A percentile compares a stretch with the other conserved stretches of the same genome.
Evolutionary conservation across 2,888 invertebrate species (phyloP).

Genomic region (Carterocephalus palaemon): DNA sequence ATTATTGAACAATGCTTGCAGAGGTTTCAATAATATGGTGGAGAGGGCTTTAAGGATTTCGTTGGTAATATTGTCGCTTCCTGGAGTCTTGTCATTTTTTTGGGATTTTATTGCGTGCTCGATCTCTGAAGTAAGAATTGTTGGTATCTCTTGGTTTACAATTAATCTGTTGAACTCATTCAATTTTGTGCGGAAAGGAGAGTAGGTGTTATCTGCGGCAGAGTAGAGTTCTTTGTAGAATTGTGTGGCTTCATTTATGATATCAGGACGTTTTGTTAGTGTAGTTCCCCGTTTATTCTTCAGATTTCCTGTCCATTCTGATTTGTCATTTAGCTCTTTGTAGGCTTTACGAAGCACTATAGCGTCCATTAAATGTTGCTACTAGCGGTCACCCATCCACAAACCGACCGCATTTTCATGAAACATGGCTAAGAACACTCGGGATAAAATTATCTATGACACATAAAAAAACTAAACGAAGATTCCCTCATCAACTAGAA

Average conservation of each 20-base stretch:
- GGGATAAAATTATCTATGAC: too few species aligned
- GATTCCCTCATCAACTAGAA: too few species aligned
- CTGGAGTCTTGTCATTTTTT: conserved; percentile 19
- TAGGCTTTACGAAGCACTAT: conserved; percentile 25
- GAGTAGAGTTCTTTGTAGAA: conserved; percentile 21
- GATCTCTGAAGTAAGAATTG: conserved; percentile 9
- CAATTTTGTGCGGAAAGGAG: neutral
- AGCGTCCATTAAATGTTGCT: too few species aligned
- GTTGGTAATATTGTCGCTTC: conserved; percentile 16
- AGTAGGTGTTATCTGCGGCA: neutral
- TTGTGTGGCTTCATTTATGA: conserved; percentile 26
- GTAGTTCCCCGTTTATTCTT: conserved; percentile 21
- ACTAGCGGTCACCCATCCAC: too few species aligned
- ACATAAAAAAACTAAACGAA: too few species aligned
- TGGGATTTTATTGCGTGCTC: conserved; percentile 9
- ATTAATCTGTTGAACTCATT: neutral
- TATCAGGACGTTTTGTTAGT: conserved; percentile 21
- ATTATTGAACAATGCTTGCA: conserved; percentile 18
- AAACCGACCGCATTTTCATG: too few species aligned
- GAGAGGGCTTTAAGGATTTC: conserved; percentile 17
- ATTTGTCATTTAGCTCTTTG: conserved; percentile 19
- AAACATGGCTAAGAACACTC: too few species aligned
- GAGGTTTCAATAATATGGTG: conserved; percentile 7
- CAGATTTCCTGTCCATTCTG: conserved; percentile 21
- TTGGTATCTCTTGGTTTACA: neutral